phyloP scores from a whole-genome alignment of 2,113 vertebrate genomes.

The Labeo rohita region DNA sequence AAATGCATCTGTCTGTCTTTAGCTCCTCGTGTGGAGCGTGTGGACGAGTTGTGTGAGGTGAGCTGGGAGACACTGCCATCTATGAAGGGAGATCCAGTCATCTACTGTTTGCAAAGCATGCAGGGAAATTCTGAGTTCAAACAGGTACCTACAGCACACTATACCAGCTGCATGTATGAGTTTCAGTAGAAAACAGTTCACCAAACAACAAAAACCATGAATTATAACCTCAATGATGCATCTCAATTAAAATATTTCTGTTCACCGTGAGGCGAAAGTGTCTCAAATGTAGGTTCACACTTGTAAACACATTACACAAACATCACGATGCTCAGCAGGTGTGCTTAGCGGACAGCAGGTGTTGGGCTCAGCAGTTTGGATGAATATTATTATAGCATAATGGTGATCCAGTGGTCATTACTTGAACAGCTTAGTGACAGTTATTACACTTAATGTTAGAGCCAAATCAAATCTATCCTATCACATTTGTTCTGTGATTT shows the following conservation, averaged over 20 bases:
- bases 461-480: conserved; percentile 27
- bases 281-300: not conserved
- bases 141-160: conserved; percentile 79
- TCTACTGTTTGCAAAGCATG: conserved; percentile 93
- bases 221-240: not conserved
- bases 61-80: conserved; percentile 87
- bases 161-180: not conserved
- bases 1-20: not conserved
- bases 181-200: not conserved
- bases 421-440: conserved; percentile 2
- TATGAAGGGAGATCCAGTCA: conserved; percentile 94
- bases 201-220: not conserved
- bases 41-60: conserved; percentile 91
- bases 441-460: not conserved
- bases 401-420: conserved; percentile 11
- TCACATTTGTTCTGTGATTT: not conserved
- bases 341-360: conserved; percentile 26
- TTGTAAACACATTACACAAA: not conserved
- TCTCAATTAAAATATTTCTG: not conserved
- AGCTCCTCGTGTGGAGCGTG: conserved; percentile 91
- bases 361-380: not conserved
- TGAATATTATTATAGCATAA: conserved; percentile 22
- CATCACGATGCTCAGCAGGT: not conserved
- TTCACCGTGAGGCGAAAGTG: not conserved
- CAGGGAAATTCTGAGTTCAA: conserved; percentile 94